Evolutionary conservation across 2,797 vertebrate genomes (phyloP).

Genomic region (Peromyscus melanophrys): DNA sequence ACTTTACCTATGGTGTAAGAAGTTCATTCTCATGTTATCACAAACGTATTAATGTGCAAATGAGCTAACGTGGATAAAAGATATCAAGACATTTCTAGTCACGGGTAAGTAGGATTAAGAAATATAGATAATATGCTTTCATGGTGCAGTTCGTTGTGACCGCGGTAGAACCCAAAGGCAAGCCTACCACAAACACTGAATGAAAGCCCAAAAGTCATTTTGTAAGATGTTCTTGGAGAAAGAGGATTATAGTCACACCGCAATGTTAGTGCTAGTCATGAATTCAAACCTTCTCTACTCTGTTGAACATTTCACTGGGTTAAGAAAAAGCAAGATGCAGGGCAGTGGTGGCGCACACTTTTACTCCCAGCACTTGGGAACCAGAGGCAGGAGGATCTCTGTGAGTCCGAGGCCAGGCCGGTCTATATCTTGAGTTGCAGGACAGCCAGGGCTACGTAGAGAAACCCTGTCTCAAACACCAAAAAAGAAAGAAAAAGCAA

Average conservation of each 20-base stretch:
- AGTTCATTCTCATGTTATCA: background rate
- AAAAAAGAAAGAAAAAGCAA: background rate
- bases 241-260: background rate
- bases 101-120: background rate
- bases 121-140: background rate
- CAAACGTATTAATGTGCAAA: background rate
- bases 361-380: background rate
- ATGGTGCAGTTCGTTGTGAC: background rate
- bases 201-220: background rate
- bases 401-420: background rate
- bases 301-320: slow-evolving; percentile 13
- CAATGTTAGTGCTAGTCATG: background rate
- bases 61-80: background rate
- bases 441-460: background rate
- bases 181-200: background rate
- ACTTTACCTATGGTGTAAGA: background rate
- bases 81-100: slow-evolving; percentile 26
- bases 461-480: background rate
- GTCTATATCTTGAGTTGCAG: background rate
- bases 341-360: background rate
- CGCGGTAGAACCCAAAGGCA: background rate
- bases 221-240: background rate
- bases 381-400: background rate
- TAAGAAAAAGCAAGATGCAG: background rate
- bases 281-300: slow-evolving; percentile 19